Conservation (phyloP, 2,113 vertebrate genomes). For the Pteronura brasiliensis region DNA sequence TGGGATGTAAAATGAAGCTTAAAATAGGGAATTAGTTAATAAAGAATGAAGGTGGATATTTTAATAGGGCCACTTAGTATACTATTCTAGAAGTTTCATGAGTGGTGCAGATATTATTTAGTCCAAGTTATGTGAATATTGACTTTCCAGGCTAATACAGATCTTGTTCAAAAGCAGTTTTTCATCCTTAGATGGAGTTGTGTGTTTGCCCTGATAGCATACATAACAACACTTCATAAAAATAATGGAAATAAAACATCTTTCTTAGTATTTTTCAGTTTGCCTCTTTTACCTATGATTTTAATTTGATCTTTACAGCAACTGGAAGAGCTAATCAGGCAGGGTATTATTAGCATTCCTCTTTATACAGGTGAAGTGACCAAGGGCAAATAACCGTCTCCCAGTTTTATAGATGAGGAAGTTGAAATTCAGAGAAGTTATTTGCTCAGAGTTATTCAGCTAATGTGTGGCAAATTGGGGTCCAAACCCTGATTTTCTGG, state of each 20-base stretch:
- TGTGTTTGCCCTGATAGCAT: background rate
- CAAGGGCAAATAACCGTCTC: background rate
- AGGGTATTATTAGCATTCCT: background rate
- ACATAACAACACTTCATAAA: background rate
- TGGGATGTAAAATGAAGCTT: background rate
- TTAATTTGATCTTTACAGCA: background rate
- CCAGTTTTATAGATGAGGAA: slow-evolving; percentile 21
- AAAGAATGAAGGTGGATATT: background rate
- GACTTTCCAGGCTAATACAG: background rate
- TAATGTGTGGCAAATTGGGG: background rate
- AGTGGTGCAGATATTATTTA: background rate
- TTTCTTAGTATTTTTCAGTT: slow-evolving; percentile 24
- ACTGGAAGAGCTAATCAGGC: background rate
- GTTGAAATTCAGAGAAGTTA: slow-evolving; percentile 27
- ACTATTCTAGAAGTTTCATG: background rate
- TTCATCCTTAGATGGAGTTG: background rate
- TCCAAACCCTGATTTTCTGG: background rate
- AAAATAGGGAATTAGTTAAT: background rate
- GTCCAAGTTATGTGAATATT: background rate
- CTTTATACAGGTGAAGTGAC: background rate
- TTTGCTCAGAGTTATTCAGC: background rate
- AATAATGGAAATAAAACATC: background rate
- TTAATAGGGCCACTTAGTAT: background rate
- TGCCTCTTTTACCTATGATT: background rate
- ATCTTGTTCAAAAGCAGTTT: slow-evolving; percentile 6